These are phyloP conservation scores for Ophonus ardosiacus DNA, from an alignment of 2,888 invertebrate species.

Conservation along the genomic window DNA sequence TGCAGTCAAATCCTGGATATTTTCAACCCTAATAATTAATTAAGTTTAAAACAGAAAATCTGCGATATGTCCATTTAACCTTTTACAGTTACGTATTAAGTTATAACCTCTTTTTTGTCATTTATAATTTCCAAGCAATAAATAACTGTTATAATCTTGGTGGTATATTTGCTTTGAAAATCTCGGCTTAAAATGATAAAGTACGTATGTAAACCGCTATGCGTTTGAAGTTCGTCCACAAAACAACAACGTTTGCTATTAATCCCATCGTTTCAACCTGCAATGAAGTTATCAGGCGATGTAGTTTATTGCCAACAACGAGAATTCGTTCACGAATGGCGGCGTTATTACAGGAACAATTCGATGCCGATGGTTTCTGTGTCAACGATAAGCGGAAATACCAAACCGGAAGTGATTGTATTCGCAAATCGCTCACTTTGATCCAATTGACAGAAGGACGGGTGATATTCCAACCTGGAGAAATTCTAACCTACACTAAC, in stretches of 20 bases:
- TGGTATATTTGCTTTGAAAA: not conserved
- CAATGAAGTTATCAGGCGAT: slow-evolving; percentile 17
- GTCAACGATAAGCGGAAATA: slow-evolving; percentile 37
- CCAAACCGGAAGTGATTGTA: slow-evolving; percentile 41
- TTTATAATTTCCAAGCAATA: not conserved
- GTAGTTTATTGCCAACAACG: slow-evolving; percentile 11
- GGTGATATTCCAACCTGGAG: not conserved
- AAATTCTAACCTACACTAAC: not conserved
- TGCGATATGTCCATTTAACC: not conserved
- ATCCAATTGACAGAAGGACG: slow-evolving; percentile 24
- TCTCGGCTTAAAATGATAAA: not conserved
- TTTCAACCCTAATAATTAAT: no score
- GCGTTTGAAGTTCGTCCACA: not conserved
- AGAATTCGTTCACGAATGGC: slow-evolving; percentile 6
- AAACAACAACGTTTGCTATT: slow-evolving; percentile 1
- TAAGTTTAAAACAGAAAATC: no score
- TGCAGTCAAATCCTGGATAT: no score
- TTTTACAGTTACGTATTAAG: not conserved
- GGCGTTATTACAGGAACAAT: slow-evolving; percentile 2
- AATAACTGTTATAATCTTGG: not conserved
- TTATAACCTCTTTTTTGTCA: not conserved
- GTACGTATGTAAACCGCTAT: not conserved
- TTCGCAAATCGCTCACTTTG: slow-evolving; percentile 31
- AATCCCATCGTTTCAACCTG: not conserved
- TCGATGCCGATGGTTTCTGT: slow-evolving; percentile 11